Evolutionary conservation across 2,113 vertebrate species (phyloP).

Genomic region (Esox niger): DNA sequence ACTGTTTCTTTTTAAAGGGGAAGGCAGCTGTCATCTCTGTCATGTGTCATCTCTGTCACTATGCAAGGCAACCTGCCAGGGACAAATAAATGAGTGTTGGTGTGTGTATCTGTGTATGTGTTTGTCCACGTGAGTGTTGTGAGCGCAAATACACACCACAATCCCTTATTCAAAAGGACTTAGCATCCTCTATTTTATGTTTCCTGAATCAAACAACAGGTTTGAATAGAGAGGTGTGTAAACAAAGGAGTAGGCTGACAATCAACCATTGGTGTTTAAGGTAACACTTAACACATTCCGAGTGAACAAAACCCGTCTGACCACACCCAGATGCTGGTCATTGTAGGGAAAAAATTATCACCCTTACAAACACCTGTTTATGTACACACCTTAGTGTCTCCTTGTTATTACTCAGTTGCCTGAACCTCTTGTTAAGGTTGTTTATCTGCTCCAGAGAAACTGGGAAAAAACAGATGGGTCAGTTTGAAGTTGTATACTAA

Average conservation of each 20-base stretch:
- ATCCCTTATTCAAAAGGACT: no score
- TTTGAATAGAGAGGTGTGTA: no score
- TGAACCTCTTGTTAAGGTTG: conserved; percentile 83
- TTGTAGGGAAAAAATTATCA: no score
- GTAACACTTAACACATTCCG: no score
- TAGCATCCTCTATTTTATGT: no score
- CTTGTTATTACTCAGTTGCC: conserved; percentile 79
- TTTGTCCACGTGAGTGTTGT: no score
- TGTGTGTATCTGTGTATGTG: background rate
- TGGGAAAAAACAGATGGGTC: conserved; percentile 46
- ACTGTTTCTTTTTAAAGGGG: conserved; percentile 20
- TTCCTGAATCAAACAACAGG: no score
- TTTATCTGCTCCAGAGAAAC: conserved; percentile 88
- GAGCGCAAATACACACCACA: no score
- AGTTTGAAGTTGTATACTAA: background rate
- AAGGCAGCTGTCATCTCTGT: background rate
- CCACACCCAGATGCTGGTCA: no score
- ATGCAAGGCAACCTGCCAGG: background rate
- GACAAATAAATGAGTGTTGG: background rate
- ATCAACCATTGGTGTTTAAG: background rate
- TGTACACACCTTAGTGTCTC: conserved; percentile 85
- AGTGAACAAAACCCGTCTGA: no score
- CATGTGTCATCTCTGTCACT: no score
- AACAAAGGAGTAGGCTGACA: background rate
- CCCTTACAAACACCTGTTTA: no score